A percentile compares a stretch with the other conserved stretches of the same genome.
Evolutionary conservation across 1,140 invertebrate genomes (phyloP).

Genomic region (Drosophila lowei): DNA sequence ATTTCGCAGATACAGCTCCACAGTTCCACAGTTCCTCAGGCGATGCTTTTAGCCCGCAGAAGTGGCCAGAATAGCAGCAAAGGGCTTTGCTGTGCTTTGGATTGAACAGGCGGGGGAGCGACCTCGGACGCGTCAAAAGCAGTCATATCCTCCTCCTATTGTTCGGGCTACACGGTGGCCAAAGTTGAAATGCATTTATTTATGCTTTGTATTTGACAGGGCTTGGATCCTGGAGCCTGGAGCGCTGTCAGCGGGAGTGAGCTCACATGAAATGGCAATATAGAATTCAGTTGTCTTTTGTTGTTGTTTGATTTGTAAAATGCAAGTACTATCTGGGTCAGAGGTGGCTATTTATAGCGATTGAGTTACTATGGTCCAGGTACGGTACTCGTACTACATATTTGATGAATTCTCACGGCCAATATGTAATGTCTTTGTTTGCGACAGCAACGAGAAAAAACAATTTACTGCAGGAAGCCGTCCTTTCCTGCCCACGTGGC

Average conservation of each 20-base stretch:
- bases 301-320: not conserved
- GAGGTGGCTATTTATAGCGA: slow-evolving; percentile 20
- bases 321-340: slow-evolving; percentile 27
- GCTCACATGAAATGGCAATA: not conserved
- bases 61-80: no score
- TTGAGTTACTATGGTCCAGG: slow-evolving; percentile 1
- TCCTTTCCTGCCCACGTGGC: slow-evolving; percentile 9
- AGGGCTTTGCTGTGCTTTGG: no score
- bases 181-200: slow-evolving; percentile 19
- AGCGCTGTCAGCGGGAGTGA: slow-evolving; percentile 1
- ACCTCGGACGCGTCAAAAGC: no score
- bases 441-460: slow-evolving; percentile 40
- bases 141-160: no score
- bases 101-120: no score
- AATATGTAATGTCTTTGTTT: slow-evolving; percentile 42
- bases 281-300: not conserved
- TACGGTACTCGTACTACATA: slow-evolving; percentile 8
- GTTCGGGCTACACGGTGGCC: no score
- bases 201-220: slow-evolving; percentile 31
- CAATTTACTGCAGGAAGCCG: slow-evolving; percentile 32
- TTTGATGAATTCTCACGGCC: slow-evolving; percentile 28
- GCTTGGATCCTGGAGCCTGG: slow-evolving; percentile 1
- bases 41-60: no score
- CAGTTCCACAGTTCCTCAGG: no score
- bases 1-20: no score